Base-by-base conservation (phyloP, 2,113 vertebrate genomes). In the Phrynocephalus versicolor region DNA sequence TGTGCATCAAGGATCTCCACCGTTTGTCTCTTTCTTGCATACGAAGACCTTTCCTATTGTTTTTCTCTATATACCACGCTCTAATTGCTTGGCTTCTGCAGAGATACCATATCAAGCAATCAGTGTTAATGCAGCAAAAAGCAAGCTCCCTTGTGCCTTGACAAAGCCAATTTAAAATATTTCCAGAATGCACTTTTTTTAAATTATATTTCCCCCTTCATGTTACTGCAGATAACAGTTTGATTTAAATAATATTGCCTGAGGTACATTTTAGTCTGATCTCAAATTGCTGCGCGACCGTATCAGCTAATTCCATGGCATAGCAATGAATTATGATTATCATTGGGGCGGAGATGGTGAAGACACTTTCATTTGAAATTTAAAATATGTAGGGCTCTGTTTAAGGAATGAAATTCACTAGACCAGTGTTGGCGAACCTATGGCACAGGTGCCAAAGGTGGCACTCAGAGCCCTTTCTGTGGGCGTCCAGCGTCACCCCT, bases 141-240 rank as follows among this genome's bases (percentile, higher is more conserved):
- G 88, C 9, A 0, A 89, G 91, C n/a, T 75, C 78, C 16, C 89
- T 90, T 84, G 33, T 83, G 73, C 84, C 82, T 90, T 80, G 79
- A 72, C 80, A 95, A 91, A 94, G 75, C 65, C 55, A 81, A 82
- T 92, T 95, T 82, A 83, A 90, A 87, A 73, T 70, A 90, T 88
- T 92, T 95, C 88, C 78, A 71, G 82, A 77, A 86, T 85, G 84
- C 39, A 81, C 2, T 67, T 87, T 86, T 94, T 82, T 86, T 64
- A 60, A 89, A 88, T 90, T 86, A 64, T 73, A 90, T 92, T 90
- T 58, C 91, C 76, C 21, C 83, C 91, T 92, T 91, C 70, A 19
- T 91, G 82, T 94, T 94, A 87, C 87, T 93, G 94, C 89, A 93
- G 91, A 96, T 93, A 95, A 92, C 25, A 76, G 82, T 92, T 89